These are phyloP conservation scores for Avahi laniger DNA, from an alignment of 2,797 vertebrate genomes.

Conservation along the genomic window DNA sequence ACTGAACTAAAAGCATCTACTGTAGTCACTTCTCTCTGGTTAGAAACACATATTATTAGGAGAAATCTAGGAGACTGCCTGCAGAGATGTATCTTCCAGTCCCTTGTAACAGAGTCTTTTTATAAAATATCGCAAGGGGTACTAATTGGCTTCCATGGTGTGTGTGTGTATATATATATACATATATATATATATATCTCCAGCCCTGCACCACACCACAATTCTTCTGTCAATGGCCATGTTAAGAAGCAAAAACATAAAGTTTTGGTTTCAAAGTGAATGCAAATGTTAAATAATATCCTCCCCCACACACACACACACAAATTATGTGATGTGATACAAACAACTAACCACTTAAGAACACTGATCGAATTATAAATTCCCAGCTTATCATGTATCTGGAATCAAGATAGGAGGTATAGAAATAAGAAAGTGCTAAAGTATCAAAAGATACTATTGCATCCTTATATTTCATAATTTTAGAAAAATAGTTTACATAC, in stretches of 20 bases:
- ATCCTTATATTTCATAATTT: neutral
- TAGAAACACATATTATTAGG: slow-evolving; percentile 48
- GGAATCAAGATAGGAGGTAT: neutral
- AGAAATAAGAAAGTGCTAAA: neutral
- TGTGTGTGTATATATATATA: neutral
- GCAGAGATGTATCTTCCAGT: neutral
- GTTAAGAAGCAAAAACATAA: neutral
- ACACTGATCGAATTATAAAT: neutral
- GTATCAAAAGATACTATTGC: neutral
- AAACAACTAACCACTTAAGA: neutral
- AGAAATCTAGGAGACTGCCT: neutral
- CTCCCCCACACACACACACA: neutral
- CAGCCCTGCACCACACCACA: neutral
- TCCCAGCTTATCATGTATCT: neutral
- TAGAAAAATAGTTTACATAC: neutral
- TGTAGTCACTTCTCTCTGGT: slow-evolving; percentile 9
- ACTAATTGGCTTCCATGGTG: slow-evolving; percentile 41
- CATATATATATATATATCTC: neutral
- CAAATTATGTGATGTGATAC: neutral
- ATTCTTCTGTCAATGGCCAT: neutral
- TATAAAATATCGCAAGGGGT: neutral
- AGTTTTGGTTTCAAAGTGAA: neutral
- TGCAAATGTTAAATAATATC: neutral
- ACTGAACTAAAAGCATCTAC: slow-evolving; percentile 50
- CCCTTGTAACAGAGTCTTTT: neutral